phyloP scores from a whole-genome alignment of 1,140 invertebrate genomes.

The Drosophila sproati region DNA sequence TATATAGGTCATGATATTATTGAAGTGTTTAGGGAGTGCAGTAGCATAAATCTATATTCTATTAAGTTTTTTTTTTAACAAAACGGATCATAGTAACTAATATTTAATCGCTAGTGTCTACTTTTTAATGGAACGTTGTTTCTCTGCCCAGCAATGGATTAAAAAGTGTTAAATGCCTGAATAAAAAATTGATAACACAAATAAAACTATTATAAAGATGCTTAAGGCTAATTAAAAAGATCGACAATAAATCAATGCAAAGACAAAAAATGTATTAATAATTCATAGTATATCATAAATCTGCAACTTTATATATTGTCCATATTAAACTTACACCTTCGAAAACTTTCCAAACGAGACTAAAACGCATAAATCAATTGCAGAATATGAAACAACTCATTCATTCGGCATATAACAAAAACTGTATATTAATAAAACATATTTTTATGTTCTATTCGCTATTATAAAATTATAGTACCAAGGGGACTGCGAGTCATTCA shows the following conservation, averaged over 20 bases:
- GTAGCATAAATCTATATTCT: not conserved
- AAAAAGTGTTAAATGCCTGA: no score
- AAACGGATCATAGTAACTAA: no score
- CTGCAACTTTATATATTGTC: constrained; percentile 29
- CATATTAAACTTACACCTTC: not conserved
- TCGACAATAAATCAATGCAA: constrained; percentile 33
- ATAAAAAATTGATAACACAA: not conserved
- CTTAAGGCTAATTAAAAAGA: constrained; percentile 5
- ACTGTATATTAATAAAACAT: constrained; percentile 2
- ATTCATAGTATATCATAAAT: not conserved
- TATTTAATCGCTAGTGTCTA: no score
- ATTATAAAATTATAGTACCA: constrained; percentile 16
- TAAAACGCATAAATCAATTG: constrained; percentile 30
- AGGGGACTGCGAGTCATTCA: constrained; percentile 21
- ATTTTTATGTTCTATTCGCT: constrained; percentile 20
- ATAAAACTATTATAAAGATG: not conserved
- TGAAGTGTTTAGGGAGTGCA: not conserved
- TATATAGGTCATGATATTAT: constrained; percentile 2
- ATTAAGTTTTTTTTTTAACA: not conserved
- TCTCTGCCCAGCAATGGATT: no score
- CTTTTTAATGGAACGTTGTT: no score
- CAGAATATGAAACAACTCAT: constrained; percentile 14
- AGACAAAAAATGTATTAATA: constrained; percentile 5
- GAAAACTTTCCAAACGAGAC: constrained; percentile 11
- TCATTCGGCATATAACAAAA: constrained; percentile 10